phyloP scores from a whole-genome alignment of 2,797 vertebrate species.

The Parauchenoglanis punctatus region DNA sequence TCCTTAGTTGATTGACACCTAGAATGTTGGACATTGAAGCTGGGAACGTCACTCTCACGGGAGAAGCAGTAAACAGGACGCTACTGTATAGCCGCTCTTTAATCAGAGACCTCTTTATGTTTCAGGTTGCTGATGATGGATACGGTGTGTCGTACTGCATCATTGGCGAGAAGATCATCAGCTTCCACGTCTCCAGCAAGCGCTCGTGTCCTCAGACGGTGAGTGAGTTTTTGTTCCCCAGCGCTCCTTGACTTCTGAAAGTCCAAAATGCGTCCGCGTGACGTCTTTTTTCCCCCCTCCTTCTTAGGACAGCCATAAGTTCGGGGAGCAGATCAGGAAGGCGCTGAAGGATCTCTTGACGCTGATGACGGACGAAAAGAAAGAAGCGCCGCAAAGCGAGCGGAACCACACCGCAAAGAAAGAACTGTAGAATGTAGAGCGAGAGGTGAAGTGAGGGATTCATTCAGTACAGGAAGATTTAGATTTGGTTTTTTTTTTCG shows the following conservation, averaged over 20 bases:
- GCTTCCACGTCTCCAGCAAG: constrained; percentile 90
- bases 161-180: constrained; percentile 80
- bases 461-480: neutral
- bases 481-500: neutral
- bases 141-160: constrained; percentile 88
- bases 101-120: neutral
- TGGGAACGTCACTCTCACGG: no score
- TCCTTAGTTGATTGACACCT: neutral
- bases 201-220: constrained; percentile 86
- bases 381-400: constrained; percentile 57
- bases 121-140: constrained; percentile 87
- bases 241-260: neutral
- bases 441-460: neutral
- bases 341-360: constrained; percentile 78
- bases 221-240: constrained; percentile 38
- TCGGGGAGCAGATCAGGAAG: constrained; percentile 77
- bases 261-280: neutral
- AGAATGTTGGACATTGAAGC: neutral
- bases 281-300: neutral
- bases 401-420: constrained; percentile 69
- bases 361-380: constrained; percentile 72
- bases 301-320: constrained; percentile 79
- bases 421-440: constrained; percentile 63
- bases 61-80: neutral
- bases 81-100: neutral